Base-by-base conservation (phyloP, 2,113 vertebrate genomes). In the Stegostoma tigrinum region DNA sequence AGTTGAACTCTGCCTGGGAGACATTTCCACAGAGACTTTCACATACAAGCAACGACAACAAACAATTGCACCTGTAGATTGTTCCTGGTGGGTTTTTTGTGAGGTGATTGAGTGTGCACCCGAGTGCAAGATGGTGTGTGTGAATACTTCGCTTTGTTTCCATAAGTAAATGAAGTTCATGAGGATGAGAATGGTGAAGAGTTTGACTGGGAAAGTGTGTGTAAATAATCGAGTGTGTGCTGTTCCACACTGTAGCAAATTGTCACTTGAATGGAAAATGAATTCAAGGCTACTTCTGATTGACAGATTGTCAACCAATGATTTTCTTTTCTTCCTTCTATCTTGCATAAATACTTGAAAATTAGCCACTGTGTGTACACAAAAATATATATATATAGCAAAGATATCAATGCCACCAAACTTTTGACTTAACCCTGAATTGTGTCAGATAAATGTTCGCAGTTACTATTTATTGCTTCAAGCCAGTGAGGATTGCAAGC, bases 331-430 rank as follows among this genome's bases (percentile, higher is more conserved):
- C 30, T 8, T 23, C n/a, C 14, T 27, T 61, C 52, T 55, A 23
- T 38, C n/a, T 38, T 10, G 14, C 80, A 30, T 95, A 95, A 90
- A 97, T 97, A 98, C 97, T 98, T 98, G 98, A 98, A 98, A 97
- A 96, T 96, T 97, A 96, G 96, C 97, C 97, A 96, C 97, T 97
- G 97, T 97, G 97, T 97, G 97, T 96, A 97, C 96, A 96, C 66
- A 42, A 94, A 66, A 70, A 23, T 94, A 93, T 66, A 66, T 89
- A 30, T 55, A 38, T 91, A 38, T 38, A 67, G 61, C 64, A 68
- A 68, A 42, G 34, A 94, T 68, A 45, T 68, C n/a, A 67, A 21
- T 68, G 34, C 91, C 91, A 67, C 66, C 91, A 94, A 90, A 55
- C 52, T 1, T 90, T 89, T 61, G 52, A 90, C 27, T 55, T 61